A percentile compares a stretch with the other conserved stretches of the same genome.
Evolutionary conservation across 2,888 invertebrate species (phyloP).

Genomic region (Globia sparganii): DNA sequence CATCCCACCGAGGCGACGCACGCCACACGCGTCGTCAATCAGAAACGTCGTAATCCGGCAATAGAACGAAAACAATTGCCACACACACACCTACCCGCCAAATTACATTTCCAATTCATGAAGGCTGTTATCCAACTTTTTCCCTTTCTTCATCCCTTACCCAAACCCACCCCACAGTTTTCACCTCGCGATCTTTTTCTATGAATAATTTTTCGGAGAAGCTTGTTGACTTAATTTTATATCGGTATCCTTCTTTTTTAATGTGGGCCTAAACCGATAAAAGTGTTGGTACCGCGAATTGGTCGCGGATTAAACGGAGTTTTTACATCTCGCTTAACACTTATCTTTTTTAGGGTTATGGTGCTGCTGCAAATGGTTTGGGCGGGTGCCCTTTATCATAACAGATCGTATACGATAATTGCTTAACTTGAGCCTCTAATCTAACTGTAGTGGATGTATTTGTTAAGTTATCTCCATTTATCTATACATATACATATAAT

Average conservation of each 20-base stretch:
- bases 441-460: conserved; percentile 2
- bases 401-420: conserved; percentile 16
- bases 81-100: conserved; percentile 81
- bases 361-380: conserved; percentile 21
- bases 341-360: conserved; percentile 49
- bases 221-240: conserved; percentile 90
- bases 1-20: conserved; percentile 40
- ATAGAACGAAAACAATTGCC: conserved; percentile 84
- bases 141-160: conserved; percentile 72
- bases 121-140: conserved; percentile 82
- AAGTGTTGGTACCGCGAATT: conserved; percentile 61
- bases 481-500: too few species aligned
- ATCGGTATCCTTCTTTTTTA: conserved; percentile 80
- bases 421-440: not conserved
- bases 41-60: conserved; percentile 79
- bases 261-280: conserved; percentile 63
- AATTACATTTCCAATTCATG: conserved; percentile 91
- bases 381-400: conserved; percentile 17
- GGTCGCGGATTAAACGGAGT: conserved; percentile 53
- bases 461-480: not conserved
- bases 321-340: conserved; percentile 44
- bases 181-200: conserved; percentile 84
- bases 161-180: conserved; percentile 65
- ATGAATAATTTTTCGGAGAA: conserved; percentile 88
- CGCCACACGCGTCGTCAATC: conserved; percentile 75